These are phyloP conservation scores for Rhabditoides inermis DNA, from an alignment of 2,888 invertebrate species.

Conservation along the genomic window DNA sequence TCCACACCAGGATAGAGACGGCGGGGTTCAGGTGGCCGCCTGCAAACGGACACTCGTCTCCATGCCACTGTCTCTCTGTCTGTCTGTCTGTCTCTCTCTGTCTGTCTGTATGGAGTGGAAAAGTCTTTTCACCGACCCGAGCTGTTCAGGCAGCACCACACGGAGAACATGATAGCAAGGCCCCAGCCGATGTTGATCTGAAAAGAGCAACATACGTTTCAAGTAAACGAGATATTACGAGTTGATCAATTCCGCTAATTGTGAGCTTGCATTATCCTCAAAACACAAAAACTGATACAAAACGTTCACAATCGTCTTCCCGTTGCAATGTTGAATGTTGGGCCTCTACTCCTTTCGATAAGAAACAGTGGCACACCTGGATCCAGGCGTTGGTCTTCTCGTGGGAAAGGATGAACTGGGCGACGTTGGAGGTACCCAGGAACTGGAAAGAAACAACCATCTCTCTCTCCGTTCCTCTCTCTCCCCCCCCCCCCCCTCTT, in stretches of 20 bases:
- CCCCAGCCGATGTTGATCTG: constrained; percentile 35
- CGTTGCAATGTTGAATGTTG: too few relatives aligned
- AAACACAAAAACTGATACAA: too few relatives aligned
- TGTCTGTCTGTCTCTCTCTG: background rate
- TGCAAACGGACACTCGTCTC: background rate
- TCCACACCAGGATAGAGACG: constrained; percentile 30
- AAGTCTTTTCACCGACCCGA: too few relatives aligned
- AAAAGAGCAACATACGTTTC: too few relatives aligned
- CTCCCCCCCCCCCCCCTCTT: background rate
- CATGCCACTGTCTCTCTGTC: background rate
- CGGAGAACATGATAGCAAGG: constrained; percentile 27
- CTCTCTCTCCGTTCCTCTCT: background rate
- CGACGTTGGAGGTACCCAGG: constrained; percentile 29
- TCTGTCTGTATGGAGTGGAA: constrained; percentile 18
- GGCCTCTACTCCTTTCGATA: too few relatives aligned
- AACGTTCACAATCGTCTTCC: too few relatives aligned
- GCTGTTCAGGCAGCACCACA: too few relatives aligned
- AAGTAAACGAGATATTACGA: too few relatives aligned
- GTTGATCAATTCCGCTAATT: too few relatives aligned
- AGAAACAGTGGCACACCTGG: too few relatives aligned
- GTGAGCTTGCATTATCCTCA: too few relatives aligned
- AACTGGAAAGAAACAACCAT: constrained; percentile 18
- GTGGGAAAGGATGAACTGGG: constrained; percentile 22
- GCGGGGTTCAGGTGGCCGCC: constrained; percentile 41
- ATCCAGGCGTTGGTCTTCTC: constrained; percentile 27